These are phyloP conservation scores for Eptatretus atami DNA, from an alignment of 2,797 vertebrate species.

Conservation along the genomic window DNA sequence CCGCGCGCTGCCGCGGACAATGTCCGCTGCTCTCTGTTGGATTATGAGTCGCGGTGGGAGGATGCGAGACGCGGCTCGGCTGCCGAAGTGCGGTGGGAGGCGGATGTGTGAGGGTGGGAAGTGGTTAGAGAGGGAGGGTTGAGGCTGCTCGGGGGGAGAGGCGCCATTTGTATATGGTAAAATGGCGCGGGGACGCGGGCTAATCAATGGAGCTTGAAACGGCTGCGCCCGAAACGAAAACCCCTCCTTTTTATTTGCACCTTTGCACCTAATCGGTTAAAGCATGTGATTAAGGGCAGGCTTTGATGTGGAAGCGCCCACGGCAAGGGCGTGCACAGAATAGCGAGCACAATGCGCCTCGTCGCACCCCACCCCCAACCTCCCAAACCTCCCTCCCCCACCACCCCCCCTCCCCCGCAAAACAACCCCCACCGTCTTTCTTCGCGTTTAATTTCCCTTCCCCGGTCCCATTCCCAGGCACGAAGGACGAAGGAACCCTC, in stretches of 20 bases:
- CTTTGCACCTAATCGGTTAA: conserved; percentile 6
- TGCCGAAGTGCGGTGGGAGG: background rate
- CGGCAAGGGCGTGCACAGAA: background rate
- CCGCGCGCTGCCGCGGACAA: background rate
- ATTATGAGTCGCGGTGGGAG: background rate
- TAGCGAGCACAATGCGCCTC: background rate
- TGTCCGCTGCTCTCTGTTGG: background rate
- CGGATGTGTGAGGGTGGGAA: conserved; percentile 2
- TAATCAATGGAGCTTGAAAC: conserved; percentile 6
- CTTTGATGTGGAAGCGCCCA: background rate
- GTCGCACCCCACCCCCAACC: too few species aligned
- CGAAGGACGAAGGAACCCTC: too few species aligned
- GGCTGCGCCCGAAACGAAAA: conserved; percentile 6
- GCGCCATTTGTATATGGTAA: background rate
- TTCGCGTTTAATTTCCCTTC: too few species aligned
- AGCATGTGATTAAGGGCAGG: conserved; percentile 5
- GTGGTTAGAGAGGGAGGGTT: background rate
- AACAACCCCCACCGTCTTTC: too few species aligned
- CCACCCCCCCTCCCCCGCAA: too few species aligned
- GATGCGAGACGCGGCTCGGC: too few species aligned
- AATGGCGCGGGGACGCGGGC: conserved; percentile 5
- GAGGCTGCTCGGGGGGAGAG: background rate
- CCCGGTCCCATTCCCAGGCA: too few species aligned
- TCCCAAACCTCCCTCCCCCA: too few species aligned
- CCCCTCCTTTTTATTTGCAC: conserved; percentile 2